Base-by-base conservation (phyloP, 2,797 vertebrate genomes). In the Sebastes oblongus region DNA sequence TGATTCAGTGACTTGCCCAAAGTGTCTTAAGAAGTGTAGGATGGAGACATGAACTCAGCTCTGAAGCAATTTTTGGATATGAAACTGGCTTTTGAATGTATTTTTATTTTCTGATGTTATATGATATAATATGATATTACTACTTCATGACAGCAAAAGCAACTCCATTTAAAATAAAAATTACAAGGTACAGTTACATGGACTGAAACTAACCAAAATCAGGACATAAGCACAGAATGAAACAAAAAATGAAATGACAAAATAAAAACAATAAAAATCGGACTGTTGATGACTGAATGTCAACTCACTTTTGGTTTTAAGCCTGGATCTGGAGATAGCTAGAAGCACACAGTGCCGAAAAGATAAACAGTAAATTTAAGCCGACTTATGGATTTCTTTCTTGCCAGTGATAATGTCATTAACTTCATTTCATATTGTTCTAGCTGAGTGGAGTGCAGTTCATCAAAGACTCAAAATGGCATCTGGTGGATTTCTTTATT, bases 1-100 rank as follows among this genome's bases (percentile, higher is more conserved):
- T 46, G 34, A 71, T 69, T 58, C 65, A 75, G 8, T 54, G 20
- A 60, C 30, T 79, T 62, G 64, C 68, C 34, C 62, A 73, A 50
- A 24, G 22, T 54, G 46, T 50, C 46, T 50, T 34, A n/a, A 4
- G 13, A 59, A 34, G 56, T 50, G 66, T 9, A 52, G n/a, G 25
- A 36, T 29, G 24, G 54, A 73, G 24, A 62, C 14, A 71, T 39
- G 16, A 24, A 18, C 42, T 68, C 16, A 20, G 60, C 52, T 67
- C 27, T 11, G 9, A 24, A n/a, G 27, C 54, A 27, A 11, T 14
- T 24, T 60, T 25, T 25, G 16, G 22, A 62, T 58, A 36, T 42
- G 1, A 20, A 27, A 30, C 27, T 24, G n/a, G 2, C 71, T 42
- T 72, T 25, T 20, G 4, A 46, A 13, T 34, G 2, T 58, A 54